Evolutionary conservation across 2,113 vertebrate species (phyloP).

Genomic region (Stercorarius parasiticus): DNA sequence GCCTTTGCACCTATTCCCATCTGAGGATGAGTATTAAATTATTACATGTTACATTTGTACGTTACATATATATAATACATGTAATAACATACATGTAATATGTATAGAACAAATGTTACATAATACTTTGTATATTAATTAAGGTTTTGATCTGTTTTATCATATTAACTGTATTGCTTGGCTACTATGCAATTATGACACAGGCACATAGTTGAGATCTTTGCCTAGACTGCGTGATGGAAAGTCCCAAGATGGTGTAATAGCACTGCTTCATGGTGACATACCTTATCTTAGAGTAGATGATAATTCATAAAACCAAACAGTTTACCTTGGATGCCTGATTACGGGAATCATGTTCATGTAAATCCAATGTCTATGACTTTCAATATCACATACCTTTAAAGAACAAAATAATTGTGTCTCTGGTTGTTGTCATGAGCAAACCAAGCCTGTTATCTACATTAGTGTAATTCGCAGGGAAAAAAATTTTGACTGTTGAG

Average conservation of each 20-base stretch:
- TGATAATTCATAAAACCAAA: not conserved
- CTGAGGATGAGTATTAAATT: not conserved
- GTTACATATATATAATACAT: not conserved
- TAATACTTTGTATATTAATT: not conserved
- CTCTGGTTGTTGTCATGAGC: not conserved
- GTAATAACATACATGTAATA: not conserved
- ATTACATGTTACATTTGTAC: not conserved
- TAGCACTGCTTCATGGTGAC: not conserved
- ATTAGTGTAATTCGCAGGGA: not conserved
- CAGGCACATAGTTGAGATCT: not conserved
- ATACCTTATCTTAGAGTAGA: not conserved
- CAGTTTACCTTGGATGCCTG: not conserved
- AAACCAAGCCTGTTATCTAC: not conserved
- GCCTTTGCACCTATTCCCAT: not conserved
- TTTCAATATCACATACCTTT: not conserved
- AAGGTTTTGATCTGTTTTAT: not conserved
- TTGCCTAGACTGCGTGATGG: rapidly evolving
- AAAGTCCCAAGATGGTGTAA: not conserved
- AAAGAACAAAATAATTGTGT: not conserved
- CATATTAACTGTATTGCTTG: not conserved
- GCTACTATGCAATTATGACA: not conserved
- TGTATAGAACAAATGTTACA: not conserved
- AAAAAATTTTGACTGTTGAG: not conserved
- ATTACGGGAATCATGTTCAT: not conserved
- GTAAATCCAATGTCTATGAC: not conserved